A percentile compares a stretch with the other conserved stretches of the same genome.
Evolutionary conservation across 2,888 invertebrate species (phyloP).

Genomic region (Allophyes oxyacanthae): DNA sequence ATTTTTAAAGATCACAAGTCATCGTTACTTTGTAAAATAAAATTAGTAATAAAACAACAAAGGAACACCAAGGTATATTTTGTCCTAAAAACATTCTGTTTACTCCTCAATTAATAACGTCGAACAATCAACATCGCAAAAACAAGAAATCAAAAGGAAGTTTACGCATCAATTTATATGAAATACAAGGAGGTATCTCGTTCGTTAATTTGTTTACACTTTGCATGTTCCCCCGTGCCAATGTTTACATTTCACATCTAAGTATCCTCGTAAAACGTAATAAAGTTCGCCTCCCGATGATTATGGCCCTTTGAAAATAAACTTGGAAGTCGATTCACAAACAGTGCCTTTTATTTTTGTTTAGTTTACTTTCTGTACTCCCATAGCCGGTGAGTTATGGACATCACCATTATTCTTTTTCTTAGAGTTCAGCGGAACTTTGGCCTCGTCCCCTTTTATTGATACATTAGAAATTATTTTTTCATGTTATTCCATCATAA

Average conservation of each 20-base stretch:
- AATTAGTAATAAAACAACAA: too few relatives aligned
- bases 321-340: constrained; percentile 78
- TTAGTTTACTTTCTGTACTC: constrained; percentile 74
- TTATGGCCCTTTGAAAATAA: constrained; percentile 84
- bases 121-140: constrained; percentile 59
- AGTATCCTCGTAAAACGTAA: constrained; percentile 73
- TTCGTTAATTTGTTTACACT: constrained; percentile 83
- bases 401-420: constrained; percentile 77
- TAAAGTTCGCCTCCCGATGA: constrained; percentile 82
- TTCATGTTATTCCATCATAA: constrained; percentile 55
- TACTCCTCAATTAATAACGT: constrained; percentile 61
- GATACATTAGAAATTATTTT: constrained; percentile 69
- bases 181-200: constrained; percentile 68
- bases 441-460: constrained; percentile 66
- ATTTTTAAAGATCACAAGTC: too few relatives aligned
- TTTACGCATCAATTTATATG: constrained; percentile 68
- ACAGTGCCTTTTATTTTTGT: constrained; percentile 80
- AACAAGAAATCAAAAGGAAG: constrained; percentile 68
- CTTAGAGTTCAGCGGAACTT: constrained; percentile 66
- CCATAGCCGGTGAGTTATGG: constrained; percentile 70
- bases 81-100: constrained; percentile 37
- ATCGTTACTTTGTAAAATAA: too few relatives aligned
- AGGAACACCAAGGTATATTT: constrained; percentile 6
- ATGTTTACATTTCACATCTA: constrained; percentile 78
- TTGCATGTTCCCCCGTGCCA: constrained; percentile 72